phyloP scores from a whole-genome alignment of 2,888 invertebrate species.

The Ernsta delagoae region DNA sequence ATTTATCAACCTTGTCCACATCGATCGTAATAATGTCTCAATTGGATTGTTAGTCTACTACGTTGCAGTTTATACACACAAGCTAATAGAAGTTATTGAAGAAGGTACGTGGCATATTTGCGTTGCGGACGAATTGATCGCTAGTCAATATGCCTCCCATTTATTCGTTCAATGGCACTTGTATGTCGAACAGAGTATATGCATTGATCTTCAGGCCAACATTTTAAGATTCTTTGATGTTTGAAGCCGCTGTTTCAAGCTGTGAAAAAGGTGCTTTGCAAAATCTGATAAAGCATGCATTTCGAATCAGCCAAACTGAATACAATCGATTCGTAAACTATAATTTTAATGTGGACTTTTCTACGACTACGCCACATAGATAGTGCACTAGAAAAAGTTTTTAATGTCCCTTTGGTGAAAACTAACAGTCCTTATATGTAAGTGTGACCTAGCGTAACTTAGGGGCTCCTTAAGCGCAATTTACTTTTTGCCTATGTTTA shows the following conservation, averaged over 20 bases:
- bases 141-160: background rate
- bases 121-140: background rate
- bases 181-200: background rate
- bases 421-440: too few relatives aligned
- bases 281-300: background rate
- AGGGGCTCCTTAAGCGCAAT: too few relatives aligned
- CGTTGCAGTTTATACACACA: background rate
- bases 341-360: too few relatives aligned
- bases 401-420: too few relatives aligned
- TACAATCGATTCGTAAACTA: too few relatives aligned
- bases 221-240: background rate
- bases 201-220: background rate
- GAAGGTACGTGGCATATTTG: background rate
- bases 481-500: too few relatives aligned
- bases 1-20: background rate
- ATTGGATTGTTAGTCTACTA: background rate
- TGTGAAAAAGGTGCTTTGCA: background rate
- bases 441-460: too few relatives aligned
- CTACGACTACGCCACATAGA: too few relatives aligned
- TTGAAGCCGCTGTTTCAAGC: too few relatives aligned
- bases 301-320: too few relatives aligned
- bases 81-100: background rate
- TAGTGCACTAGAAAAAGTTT: too few relatives aligned
- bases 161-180: constrained; percentile 3
- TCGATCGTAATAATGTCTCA: constrained; percentile 3